Conservation (phyloP, 2,113 vertebrate genomes). For the Ramphastos sulfuratus region DNA sequence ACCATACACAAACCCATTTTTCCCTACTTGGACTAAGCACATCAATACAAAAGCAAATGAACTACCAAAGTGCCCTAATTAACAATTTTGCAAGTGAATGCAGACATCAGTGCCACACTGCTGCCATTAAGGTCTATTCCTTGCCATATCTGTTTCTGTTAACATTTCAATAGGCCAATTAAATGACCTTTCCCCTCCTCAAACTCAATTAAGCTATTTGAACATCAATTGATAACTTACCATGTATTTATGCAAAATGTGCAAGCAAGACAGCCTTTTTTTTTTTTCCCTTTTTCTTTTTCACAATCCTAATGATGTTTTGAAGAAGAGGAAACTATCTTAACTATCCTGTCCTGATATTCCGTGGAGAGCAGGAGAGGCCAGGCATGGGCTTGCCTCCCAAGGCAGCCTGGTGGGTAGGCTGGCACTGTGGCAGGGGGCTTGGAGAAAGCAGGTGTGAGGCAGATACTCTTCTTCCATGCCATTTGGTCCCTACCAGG, state of each 20-base stretch:
- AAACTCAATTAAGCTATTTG: constrained; percentile 89
- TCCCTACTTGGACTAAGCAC: constrained; percentile 84
- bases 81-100: constrained; percentile 97
- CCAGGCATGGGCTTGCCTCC: neutral
- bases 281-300: constrained; percentile 69
- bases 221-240: constrained; percentile 84
- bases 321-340: constrained; percentile 62
- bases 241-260: constrained; percentile 80
- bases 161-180: constrained; percentile 95
- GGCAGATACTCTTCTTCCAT: constrained; percentile 20
- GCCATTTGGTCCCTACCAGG: constrained; percentile 45
- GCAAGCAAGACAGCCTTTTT: constrained; percentile 68
- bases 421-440: neutral
- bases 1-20: constrained; percentile 78
- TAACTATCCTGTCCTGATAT: constrained; percentile 56
- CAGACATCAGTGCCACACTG: constrained; percentile 87
- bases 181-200: constrained; percentile 86
- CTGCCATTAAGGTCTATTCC: constrained; percentile 90
- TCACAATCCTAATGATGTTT: constrained; percentile 66
- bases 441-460: constrained; percentile 46
- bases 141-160: constrained; percentile 89
- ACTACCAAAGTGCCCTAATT: constrained; percentile 86
- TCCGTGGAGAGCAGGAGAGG: constrained; percentile 26
- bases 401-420: neutral
- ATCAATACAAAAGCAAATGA: constrained; percentile 94